These are phyloP conservation scores for Diogma glabrata DNA, from an alignment of 2,888 invertebrate genomes.

Conservation along the genomic window DNA sequence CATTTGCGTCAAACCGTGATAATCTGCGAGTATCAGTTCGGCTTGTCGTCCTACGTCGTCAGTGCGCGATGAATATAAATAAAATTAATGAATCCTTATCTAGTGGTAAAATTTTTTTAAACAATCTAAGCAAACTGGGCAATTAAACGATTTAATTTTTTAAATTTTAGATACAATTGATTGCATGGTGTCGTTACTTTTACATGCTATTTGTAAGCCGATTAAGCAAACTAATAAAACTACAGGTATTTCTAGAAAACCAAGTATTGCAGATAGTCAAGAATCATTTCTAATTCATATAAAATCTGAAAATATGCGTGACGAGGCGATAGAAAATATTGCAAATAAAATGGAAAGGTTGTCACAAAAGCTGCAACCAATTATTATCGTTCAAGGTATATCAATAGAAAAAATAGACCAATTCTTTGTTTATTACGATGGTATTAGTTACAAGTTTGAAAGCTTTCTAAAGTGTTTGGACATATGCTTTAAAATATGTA, in stretches of 20 bases:
- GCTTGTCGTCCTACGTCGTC: no score
- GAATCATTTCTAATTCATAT: neutral
- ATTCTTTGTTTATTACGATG: neutral
- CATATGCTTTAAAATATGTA: neutral
- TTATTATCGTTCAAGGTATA: neutral
- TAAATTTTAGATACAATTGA: neutral
- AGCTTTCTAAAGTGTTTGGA: conserved; percentile 1
- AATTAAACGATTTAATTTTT: no score
- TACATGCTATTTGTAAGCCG: neutral
- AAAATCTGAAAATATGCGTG: neutral
- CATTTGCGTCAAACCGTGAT: no score
- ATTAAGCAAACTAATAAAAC: neutral
- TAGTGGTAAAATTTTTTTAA: neutral
- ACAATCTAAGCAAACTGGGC: neutral
- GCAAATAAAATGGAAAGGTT: neutral
- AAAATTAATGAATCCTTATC: neutral
- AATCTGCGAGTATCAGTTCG: no score
- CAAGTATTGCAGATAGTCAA: neutral
- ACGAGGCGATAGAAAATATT: neutral
- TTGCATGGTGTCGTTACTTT: neutral
- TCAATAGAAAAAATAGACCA: neutral
- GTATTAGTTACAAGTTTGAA: neutral
- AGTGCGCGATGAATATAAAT: no score
- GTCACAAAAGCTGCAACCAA: neutral
- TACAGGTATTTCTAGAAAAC: neutral